Evolutionary conservation across 92 coral and sea anemone genomes (phyloP).

Genomic region (Blastomussa wellsi): DNA sequence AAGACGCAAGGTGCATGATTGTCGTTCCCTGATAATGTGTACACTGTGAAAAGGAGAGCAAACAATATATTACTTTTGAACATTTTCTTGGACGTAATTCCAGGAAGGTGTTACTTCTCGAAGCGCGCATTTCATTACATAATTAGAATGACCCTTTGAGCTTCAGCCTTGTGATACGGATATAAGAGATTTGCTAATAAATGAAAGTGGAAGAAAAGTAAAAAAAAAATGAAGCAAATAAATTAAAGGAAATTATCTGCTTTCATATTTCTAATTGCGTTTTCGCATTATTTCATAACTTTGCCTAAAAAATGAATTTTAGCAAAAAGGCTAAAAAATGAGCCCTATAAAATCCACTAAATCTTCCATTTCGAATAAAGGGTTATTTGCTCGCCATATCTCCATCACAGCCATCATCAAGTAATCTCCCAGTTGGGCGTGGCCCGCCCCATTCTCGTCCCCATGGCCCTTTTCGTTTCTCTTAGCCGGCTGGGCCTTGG

Average conservation of each 20-base stretch:
- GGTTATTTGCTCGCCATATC: no score
- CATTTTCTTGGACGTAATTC: not conserved
- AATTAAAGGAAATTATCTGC: not conserved
- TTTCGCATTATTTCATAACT: not conserved
- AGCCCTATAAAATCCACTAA: no score
- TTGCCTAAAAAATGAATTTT: no score
- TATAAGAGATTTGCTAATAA: no score
- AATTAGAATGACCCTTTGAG: no score
- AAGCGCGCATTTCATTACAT: not conserved
- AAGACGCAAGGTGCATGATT: slow-evolving; percentile 41
- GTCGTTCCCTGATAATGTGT: slow-evolving; percentile 34
- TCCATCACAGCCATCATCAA: no score
- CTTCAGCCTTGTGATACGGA: not conserved
- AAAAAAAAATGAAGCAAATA: not conserved
- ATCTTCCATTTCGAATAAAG: no score
- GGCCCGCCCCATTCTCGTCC: no score
- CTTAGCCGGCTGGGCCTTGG: no score
- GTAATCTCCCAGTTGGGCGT: no score
- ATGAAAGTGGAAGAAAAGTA: not conserved
- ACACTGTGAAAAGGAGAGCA: slow-evolving; percentile 10
- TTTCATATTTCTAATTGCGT: not conserved
- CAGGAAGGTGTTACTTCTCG: not conserved
- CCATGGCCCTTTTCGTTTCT: no score
- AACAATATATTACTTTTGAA: not conserved
- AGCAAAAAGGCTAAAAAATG: no score